Base-by-base conservation (phyloP, 1,140 invertebrate genomes). In the Drosophila baimaii region DNA sequence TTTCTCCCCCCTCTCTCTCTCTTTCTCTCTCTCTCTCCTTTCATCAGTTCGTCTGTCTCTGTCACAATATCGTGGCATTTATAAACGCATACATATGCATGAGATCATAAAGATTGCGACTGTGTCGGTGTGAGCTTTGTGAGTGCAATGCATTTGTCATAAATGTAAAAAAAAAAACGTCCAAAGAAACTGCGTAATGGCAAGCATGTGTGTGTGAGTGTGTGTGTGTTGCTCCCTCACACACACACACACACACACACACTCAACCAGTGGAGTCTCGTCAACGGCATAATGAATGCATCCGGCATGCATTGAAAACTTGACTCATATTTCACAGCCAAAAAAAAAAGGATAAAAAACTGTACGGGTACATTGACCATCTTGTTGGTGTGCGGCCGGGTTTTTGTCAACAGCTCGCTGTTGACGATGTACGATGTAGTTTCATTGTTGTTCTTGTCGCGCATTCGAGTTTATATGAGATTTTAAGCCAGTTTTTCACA, bases 291-390 rank as follows among this genome's bases (percentile, higher is more conserved):
- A 90, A 90, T 89, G 88, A 90, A 90, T 83, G 86, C 88, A 90
- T 88, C 86, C 89, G 88, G 88, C 79, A 90, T 90, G 83, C 88
- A 90, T 89, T 90, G 80, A 89, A 90, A 90, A 90, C 88, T 90
- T 90, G 80, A 81, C 89, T 90, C 83, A 91, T 90, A 90, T 90
- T 88, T 90, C 88, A 90, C 88, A 83, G 43, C 76, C 84, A 37
- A 12, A 62, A 63, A 15, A n/a, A 51, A 39, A 51, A 25, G 35
- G 33, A 72, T 35, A 47, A 17, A 66, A 73, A 73, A 44, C 46
- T 43, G 23, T 71, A 63, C 55, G 76, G 71, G 66, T 89, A 77
- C 84, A 82, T 89, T 89, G 83, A 86, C 83, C 83, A 86, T 88
- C 83, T 86, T 86, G 84, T 86, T 89, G 75, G 62, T 65, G 59